A percentile compares a stretch with the other conserved stretches of the same genome.
phyloP scores from a whole-genome alignment of 37 sponge, comb jelly and placozoan species.

The Halisarca cf. caerulea region DNA sequence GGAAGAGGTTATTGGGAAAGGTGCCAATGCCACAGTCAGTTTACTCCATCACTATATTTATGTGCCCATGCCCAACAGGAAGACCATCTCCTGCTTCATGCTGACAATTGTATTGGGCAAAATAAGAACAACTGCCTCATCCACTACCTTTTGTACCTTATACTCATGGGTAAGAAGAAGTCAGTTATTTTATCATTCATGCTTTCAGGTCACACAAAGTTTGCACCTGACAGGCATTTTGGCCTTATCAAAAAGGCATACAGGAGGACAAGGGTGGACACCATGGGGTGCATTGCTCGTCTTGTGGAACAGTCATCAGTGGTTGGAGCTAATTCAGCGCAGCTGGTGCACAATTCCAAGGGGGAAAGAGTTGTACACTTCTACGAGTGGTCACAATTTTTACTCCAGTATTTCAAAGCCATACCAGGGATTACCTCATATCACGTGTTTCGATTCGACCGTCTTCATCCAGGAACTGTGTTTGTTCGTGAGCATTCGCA shows the following conservation, averaged over 20 bases:
- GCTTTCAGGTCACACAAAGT: slow-evolving; percentile 1
- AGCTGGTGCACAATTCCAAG: neutral
- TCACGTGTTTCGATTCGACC: slow-evolving; percentile 16
- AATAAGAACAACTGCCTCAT: neutral
- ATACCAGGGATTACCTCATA: slow-evolving; percentile 18
- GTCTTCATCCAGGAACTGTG: no score
- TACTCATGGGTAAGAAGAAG: no score
- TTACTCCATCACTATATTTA: neutral
- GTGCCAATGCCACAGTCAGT: slow-evolving; percentile 20
- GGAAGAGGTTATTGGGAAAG: slow-evolving; percentile 1
- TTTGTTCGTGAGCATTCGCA: no score
- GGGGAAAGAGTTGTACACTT: neutral
- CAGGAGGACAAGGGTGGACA: neutral
- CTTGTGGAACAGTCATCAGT: neutral
- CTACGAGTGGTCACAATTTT: neutral
- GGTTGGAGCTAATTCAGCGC: neutral
- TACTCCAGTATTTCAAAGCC: neutral
- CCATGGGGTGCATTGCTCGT: neutral
- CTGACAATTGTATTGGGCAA: neutral
- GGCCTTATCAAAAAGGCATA: slow-evolving; percentile 2
- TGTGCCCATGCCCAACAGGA: neutral
- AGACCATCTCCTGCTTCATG: neutral
- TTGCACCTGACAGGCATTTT: slow-evolving; percentile 1
- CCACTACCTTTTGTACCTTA: neutral
- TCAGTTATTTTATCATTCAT: slow-evolving; percentile 9